Evolutionary conservation across 2,888 invertebrate genomes (phyloP), one percentile per base, ranked within the genome.

Genomic region (Hipparchia sbordonii): DNA sequence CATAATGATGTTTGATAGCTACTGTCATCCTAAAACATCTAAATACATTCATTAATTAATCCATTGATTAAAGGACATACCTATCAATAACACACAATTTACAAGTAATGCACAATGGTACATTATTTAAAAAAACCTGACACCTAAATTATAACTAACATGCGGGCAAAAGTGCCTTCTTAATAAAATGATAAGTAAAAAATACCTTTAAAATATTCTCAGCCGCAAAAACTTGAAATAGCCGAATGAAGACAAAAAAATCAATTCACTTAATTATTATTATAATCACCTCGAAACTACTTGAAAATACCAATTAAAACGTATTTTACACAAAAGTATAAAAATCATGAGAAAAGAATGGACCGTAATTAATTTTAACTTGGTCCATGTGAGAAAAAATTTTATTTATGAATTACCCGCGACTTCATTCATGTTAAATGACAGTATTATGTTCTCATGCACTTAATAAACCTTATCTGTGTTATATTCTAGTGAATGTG

Each of bases 271-370:
- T 69, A 61, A 69, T 69, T 51, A 61, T 52, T 60, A 39, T 52
- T 60, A 39, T 23, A 52, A 60, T 60, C 68, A 61, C 69, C 60
- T 61, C 52, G 69, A 69, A 69, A 9, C 45, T 13, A 54, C 61
- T 52, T 69, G 52, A 52, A 69, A 61, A 69, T 33, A 45, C 23
- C 8, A 13, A 13, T 23, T 56, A 33, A 45, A 67, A 48, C 2
- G 48, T 67, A 13, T 61, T 69, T 68, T 52, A 7, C 23, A 46
- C n/a, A 69, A n/a, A 39, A 52, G 51, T 60, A 51, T 52, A 13
- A 57, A 69, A 61, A 33, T 68, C 13, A 68, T 60, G 13, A 52
- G 52, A 69, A n/a, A 61, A 69, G 60, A 69, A 69, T 69, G 52
- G 69, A 39, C 39, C 52, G 39, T 39, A 39, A n/a, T 61, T 39